Base-by-base conservation (phyloP, 2,797 vertebrate species). In the Dipus sagitta region DNA sequence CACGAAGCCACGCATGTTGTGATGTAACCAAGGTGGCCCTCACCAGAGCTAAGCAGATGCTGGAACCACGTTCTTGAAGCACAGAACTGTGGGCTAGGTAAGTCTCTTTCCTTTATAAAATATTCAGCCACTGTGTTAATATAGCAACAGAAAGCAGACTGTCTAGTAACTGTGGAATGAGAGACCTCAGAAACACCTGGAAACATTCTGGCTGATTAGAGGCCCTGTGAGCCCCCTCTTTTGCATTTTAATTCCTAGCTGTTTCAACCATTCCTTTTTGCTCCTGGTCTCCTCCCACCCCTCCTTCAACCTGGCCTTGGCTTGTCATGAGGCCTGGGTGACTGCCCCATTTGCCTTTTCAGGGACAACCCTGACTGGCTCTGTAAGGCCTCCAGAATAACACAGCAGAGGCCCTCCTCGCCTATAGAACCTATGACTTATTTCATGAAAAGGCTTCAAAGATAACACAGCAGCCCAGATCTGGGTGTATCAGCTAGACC, bases 261-360 rank as follows among this genome's bases (percentile, higher is more conserved):
- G 2, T 21, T 30, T 34, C 0, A 10, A 4, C 26, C 90, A 24
- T 75, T 71, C 47, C 86, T 72, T 70, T 70, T 60, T 0, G 0
- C 54, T 77, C 23, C 47, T 24, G 3, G 6, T 20, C 32, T 28
- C 24, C 38, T 21, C 5, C 24, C 3, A 0, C 54, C 6, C 23
- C 20, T 24, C 71, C 30, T 0, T 12, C 8, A 24, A 9, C 2
- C n/a, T 2, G 17, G 12, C 6, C 60, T 54, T 2, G 2, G 34
- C 15, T 21, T 9, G 24, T 38, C 71, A 18, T 0, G 0, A 77
- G 32, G 18, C 23, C 12, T 24, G 10, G 26, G 20, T 11, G 6
- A 90, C 38, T 42, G 18, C 9, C 32, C 52, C 52, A 24, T n/a
- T 38, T 75, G 24, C 13, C 3, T 58, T 21, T 72, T 62, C 86